Evolutionary conservation across 2,113 vertebrate genomes (phyloP).

Genomic region (Propithecus coquereli): DNA sequence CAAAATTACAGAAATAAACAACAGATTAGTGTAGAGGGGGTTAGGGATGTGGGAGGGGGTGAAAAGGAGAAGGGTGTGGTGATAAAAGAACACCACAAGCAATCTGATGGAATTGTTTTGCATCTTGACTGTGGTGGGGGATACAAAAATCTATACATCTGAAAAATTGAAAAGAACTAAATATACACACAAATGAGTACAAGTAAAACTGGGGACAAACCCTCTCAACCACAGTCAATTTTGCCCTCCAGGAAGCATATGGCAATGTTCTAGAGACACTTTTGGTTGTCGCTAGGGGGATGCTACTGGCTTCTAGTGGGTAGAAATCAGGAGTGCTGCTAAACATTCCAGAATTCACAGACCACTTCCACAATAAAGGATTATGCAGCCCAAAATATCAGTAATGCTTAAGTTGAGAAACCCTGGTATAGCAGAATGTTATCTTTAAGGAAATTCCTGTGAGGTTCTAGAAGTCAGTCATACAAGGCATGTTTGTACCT

Average conservation of each 20-base stretch:
- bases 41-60: neutral
- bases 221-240: neutral
- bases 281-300: neutral
- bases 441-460: conserved; percentile 29
- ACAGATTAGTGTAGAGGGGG: neutral
- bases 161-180: neutral
- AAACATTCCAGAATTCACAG: neutral
- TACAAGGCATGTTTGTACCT: conserved; percentile 25
- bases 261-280: neutral
- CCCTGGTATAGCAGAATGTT: neutral
- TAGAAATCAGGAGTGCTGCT: neutral
- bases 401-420: conserved; percentile 8
- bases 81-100: neutral
- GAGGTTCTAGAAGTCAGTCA: conserved; percentile 1
- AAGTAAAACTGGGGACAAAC: neutral
- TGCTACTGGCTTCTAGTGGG: neutral
- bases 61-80: neutral
- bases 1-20: conserved; percentile 9
- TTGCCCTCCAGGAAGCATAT: neutral
- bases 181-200: neutral
- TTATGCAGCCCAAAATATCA: neutral
- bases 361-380: neutral
- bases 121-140: neutral
- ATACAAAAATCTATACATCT: neutral
- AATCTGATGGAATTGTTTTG: neutral